Percentiles rank a stretch among this genome's conserved stretches.
Conservation (phyloP, 37 sponge, comb jelly and placozoan species). For the Cladorhizidae sp. region DNA sequence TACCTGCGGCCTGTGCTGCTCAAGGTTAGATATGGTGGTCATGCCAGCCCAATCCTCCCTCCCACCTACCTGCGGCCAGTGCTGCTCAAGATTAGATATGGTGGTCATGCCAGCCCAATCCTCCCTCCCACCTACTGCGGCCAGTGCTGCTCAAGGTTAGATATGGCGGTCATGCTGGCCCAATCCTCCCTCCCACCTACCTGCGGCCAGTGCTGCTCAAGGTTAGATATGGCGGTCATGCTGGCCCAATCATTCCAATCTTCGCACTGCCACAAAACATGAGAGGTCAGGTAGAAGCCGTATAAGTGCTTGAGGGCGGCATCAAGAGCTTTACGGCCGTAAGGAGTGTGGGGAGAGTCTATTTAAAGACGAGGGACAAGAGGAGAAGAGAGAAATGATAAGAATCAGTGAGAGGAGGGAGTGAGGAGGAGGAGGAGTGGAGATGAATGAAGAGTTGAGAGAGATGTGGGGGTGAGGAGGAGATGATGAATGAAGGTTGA, state of each 20-base stretch:
- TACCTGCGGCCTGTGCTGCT: too few species aligned
- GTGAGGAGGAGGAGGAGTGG: background rate
- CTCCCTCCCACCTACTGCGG: too few species aligned
- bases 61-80: too few species aligned
- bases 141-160: too few species aligned
- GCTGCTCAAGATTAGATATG: too few species aligned
- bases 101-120: too few species aligned
- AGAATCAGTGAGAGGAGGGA: background rate
- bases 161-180: too few species aligned
- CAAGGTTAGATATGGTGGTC: too few species aligned
- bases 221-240: constrained; percentile 39
- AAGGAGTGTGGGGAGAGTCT: constrained; percentile 16
- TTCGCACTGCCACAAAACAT: constrained; percentile 38
- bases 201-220: constrained; percentile 65
- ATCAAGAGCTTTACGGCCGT: constrained; percentile 39
- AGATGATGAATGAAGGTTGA: background rate
- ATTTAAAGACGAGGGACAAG: background rate
- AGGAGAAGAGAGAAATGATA: background rate
- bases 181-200: constrained; percentile 6
- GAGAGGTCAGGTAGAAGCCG: constrained; percentile 52
- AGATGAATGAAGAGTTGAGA: background rate
- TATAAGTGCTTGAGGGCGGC: constrained; percentile 45
- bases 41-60: too few species aligned
- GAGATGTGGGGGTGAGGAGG: background rate
- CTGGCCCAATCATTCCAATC: constrained; percentile 67